Conservation (phyloP, 1,140 invertebrate species). For the Dendrolimus kikuchii region DNA sequence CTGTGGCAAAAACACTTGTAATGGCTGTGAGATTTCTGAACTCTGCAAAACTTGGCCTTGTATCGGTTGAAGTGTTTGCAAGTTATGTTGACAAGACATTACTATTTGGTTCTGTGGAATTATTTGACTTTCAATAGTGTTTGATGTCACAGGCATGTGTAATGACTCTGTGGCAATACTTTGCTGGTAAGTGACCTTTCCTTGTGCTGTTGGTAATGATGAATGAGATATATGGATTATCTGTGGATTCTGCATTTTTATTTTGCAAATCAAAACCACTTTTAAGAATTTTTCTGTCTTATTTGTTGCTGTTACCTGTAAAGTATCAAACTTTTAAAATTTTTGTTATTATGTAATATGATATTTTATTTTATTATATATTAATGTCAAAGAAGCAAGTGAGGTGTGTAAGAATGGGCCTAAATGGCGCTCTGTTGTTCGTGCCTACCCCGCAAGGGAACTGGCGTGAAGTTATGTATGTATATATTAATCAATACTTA, state of each 20-base stretch:
- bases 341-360: no score
- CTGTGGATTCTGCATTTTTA: conserved; percentile 24
- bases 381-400: no score
- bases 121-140: conserved; percentile 33
- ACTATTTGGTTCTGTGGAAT: conserved; percentile 47
- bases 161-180: conserved; percentile 39
- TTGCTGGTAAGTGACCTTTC: conserved; percentile 48
- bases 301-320: no score
- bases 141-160: conserved; percentile 38
- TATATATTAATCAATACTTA: no score
- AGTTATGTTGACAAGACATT: conserved; percentile 50
- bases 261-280: background rate
- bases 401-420: no score
- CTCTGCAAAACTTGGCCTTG: conserved; percentile 36
- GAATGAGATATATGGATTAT: conserved; percentile 39
- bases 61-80: conserved; percentile 39
- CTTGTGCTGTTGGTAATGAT: conserved; percentile 32
- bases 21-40: conserved; percentile 32
- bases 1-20: conserved; percentile 51
- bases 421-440: no score
- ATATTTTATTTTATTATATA: no score
- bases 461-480: no score
- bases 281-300: no score
- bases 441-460: no score
- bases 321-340: no score